These are phyloP conservation scores for Lepidocyrtoides sp. DNA, from an alignment of 2,888 invertebrate genomes.

Conservation along the genomic window DNA sequence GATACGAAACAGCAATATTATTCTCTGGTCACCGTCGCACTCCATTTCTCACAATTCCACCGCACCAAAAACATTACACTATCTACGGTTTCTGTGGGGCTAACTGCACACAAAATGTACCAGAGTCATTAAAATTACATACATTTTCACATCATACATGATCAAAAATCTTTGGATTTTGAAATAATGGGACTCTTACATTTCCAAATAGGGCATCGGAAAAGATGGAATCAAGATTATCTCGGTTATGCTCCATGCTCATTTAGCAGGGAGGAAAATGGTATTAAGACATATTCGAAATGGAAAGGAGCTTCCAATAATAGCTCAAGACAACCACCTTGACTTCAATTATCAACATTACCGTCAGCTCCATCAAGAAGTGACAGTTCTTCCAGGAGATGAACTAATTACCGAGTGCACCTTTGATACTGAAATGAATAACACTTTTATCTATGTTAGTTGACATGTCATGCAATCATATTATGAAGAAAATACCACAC, in stretches of 20 bases:
- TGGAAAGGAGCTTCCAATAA: conserved; percentile 91
- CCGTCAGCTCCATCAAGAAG: conserved; percentile 87
- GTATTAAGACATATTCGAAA: conserved; percentile 92
- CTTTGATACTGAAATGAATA: conserved; percentile 91
- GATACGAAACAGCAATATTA: conserved; percentile 93
- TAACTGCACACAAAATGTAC: conserved; percentile 92
- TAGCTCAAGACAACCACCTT: conserved; percentile 87
- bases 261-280: conserved; percentile 92
- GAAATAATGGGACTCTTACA: background rate
- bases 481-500: too few relatives aligned
- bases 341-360: conserved; percentile 70
- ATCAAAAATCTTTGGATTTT: too few relatives aligned
- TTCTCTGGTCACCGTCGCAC: conserved; percentile 93
- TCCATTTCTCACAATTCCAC: conserved; percentile 94
- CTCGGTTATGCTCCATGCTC: conserved; percentile 94
- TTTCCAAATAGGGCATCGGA: conserved; percentile 63
- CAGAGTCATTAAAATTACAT: too few relatives aligned
- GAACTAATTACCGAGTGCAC: conserved; percentile 94
- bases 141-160: too few relatives aligned
- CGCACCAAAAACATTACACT: conserved; percentile 92
- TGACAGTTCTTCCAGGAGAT: conserved; percentile 93
- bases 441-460: conserved; percentile 90
- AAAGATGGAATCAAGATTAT: conserved; percentile 93
- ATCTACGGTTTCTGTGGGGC: conserved; percentile 95
- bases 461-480: background rate